These are phyloP conservation scores for Azemiops feae DNA, from an alignment of 2,113 vertebrate genomes.

Conservation along the genomic window DNA sequence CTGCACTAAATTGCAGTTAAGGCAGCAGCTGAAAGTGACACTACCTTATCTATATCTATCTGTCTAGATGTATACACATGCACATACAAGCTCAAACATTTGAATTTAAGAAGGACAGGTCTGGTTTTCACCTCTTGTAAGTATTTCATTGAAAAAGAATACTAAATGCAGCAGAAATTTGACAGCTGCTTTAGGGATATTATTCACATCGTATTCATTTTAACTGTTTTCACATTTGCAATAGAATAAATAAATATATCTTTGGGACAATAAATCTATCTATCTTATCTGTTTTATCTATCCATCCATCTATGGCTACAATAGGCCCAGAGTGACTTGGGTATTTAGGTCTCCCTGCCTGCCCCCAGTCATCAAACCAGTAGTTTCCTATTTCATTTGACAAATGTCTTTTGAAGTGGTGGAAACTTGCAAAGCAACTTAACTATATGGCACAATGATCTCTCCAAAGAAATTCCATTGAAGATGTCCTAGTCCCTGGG, in stretches of 20 bases:
- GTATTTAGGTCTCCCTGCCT: background rate
- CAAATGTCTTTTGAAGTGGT: background rate
- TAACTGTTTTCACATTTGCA: conserved; percentile 5
- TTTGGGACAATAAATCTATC: background rate
- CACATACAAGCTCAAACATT: background rate
- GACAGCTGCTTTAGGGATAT: background rate
- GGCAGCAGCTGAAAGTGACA: conserved; percentile 25
- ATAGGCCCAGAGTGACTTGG: background rate
- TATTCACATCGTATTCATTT: conserved; percentile 17
- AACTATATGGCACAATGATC: background rate
- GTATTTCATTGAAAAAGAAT: conserved; percentile 11
- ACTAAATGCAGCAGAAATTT: conserved; percentile 18
- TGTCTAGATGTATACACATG: background rate
- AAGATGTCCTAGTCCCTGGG: background rate
- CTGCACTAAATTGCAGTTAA: conserved; percentile 56
- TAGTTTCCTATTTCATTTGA: too few relatives aligned
- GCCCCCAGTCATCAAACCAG: background rate
- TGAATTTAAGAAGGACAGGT: background rate
- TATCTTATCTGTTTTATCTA: background rate
- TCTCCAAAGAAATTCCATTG: background rate
- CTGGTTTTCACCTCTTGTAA: background rate
- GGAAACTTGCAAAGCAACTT: background rate
- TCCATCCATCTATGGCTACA: background rate
- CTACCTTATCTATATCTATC: conserved; percentile 27
- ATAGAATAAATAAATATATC: background rate